Conservation (phyloP, 1,140 invertebrate genomes). For the Trachymyrmex septentrionalis region DNA sequence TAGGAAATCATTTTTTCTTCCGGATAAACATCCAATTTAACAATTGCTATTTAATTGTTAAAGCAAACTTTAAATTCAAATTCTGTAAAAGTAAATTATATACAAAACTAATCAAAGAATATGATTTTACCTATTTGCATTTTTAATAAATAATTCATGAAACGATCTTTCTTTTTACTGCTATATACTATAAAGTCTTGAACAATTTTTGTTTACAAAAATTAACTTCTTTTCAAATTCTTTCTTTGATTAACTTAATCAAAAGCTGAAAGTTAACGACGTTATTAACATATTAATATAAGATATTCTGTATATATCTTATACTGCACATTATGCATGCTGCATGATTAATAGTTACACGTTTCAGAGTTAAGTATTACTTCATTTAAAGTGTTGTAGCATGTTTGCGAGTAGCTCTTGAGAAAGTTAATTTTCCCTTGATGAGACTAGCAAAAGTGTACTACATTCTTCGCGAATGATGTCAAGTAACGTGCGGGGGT, state of each 20-base stretch:
- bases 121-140: constrained; percentile 1
- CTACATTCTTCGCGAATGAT: constrained; percentile 50
- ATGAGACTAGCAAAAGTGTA: constrained; percentile 36
- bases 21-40: not conserved
- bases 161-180: not conserved
- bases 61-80: not conserved
- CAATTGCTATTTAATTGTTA: too few species aligned
- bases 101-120: not conserved
- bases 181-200: not conserved
- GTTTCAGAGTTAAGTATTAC: too few species aligned
- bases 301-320: not conserved
- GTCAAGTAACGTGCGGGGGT: constrained; percentile 17
- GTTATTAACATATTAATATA: not conserved
- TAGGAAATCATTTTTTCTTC: not conserved
- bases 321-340: too few species aligned
- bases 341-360: constrained; percentile 23
- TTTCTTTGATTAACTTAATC: not conserved
- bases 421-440: constrained; percentile 42
- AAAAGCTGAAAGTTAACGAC: not conserved
- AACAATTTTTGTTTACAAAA: not conserved
- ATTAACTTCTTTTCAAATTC: not conserved
- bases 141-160: not conserved
- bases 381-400: not conserved
- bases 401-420: constrained; percentile 1
- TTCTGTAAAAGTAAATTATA: not conserved